A percentile compares a stretch with the other conserved stretches of the same genome.
phyloP scores from a whole-genome alignment of 2,113 vertebrate species.

The Calidris pygmaea region DNA sequence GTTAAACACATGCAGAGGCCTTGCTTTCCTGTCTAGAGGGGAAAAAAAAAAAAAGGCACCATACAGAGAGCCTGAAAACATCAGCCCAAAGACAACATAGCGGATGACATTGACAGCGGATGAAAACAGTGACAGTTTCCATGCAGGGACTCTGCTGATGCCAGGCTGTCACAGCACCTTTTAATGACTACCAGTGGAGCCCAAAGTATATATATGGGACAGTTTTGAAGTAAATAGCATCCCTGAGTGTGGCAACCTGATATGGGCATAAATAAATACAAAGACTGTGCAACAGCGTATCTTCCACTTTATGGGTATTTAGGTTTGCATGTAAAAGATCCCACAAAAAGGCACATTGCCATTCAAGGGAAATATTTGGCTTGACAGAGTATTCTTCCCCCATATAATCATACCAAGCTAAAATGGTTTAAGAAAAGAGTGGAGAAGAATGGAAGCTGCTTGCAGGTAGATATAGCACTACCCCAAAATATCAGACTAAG shows the following conservation, averaged over 20 bases:
- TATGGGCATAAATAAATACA: neutral
- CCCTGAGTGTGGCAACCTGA: neutral
- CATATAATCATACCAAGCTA: neutral
- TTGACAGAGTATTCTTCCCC: neutral
- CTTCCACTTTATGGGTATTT: neutral
- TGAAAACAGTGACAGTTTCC: neutral
- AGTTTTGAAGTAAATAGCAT: neutral
- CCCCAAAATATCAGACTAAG: neutral
- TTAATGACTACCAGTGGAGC: neutral
- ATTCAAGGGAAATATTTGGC: neutral
- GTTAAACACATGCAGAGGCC: slow-evolving; percentile 44
- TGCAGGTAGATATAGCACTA: neutral
- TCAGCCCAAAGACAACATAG: neutral
- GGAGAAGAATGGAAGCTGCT: neutral
- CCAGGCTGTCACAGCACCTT: neutral
- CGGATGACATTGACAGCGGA: neutral
- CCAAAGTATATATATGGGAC: neutral
- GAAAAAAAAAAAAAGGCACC: neutral
- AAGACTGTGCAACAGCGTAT: neutral
- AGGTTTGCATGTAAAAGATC: neutral
- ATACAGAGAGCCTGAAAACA: neutral
- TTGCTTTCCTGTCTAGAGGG: neutral
- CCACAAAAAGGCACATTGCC: neutral
- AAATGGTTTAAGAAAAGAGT: neutral
- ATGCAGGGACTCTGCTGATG: neutral